Conservation (phyloP, 2,888 invertebrate species). For the Drosophila multiciliata region DNA sequence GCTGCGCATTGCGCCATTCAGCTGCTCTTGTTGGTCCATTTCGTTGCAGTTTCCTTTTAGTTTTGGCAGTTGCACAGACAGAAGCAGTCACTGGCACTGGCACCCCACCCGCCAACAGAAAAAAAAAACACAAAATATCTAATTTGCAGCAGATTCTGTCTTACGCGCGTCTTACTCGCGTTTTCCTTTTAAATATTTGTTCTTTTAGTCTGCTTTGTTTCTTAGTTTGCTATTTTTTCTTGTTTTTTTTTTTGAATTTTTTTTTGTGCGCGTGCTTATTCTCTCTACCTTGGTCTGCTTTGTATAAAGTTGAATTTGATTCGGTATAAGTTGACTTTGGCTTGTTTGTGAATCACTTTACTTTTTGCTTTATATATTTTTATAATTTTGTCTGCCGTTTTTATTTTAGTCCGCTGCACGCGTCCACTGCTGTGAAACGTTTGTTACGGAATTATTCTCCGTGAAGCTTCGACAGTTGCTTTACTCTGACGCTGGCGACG, state of each 20-base stretch:
- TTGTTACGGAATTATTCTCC: slow-evolving; percentile 81
- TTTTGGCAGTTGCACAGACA: slow-evolving; percentile 41
- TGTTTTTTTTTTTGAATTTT: not conserved
- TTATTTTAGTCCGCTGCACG: slow-evolving; percentile 75
- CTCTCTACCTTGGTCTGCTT: slow-evolving; percentile 27
- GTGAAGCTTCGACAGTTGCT: slow-evolving; percentile 60
- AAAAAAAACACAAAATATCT: slow-evolving; percentile 30
- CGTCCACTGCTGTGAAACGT: slow-evolving; percentile 81
- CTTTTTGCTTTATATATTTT: slow-evolving; percentile 14
- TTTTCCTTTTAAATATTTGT: slow-evolving; percentile 5
- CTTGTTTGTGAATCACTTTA: slow-evolving; percentile 35
- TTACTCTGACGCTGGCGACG: slow-evolving; percentile 48
- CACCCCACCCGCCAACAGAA: slow-evolving; percentile 24
- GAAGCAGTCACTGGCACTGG: slow-evolving; percentile 34
- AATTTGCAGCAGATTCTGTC: slow-evolving; percentile 25
- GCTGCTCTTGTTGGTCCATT: slow-evolving; percentile 84
- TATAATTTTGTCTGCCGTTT: slow-evolving; percentile 40
- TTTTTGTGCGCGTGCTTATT: slow-evolving; percentile 38
- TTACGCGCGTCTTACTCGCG: slow-evolving; percentile 29
- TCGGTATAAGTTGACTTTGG: slow-evolving; percentile 34
- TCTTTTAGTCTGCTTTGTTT: slow-evolving; percentile 22
- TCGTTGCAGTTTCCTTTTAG: slow-evolving; percentile 34
- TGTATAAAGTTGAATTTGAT: slow-evolving; percentile 6
- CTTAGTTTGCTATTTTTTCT: not conserved
- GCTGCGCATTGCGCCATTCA: slow-evolving; percentile 83